phyloP scores from a whole-genome alignment of 64 coral and sea anemone genomes.

The Montipora cactus region DNA sequence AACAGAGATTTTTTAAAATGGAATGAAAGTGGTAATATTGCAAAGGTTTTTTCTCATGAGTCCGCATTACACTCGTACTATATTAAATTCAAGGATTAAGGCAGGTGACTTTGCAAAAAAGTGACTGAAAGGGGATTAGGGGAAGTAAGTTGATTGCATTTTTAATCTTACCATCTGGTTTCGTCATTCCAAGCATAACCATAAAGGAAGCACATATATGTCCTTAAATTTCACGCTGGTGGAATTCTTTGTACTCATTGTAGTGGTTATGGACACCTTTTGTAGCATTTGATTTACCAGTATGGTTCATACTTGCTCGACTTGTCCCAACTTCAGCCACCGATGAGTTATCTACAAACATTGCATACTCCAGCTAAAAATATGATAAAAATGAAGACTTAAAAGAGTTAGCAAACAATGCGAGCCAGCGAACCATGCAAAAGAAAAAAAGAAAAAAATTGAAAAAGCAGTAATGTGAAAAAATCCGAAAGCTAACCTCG shows the following conservation, averaged over 20 bases:
- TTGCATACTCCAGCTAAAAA: constrained; percentile 48
- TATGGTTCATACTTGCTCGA: constrained; percentile 58
- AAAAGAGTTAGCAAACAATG: neutral
- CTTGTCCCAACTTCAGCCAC: constrained; percentile 57
- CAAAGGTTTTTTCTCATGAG: constrained; percentile 3
- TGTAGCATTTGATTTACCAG: constrained; percentile 59
- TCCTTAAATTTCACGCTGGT: constrained; percentile 58
- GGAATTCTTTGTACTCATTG: constrained; percentile 69
- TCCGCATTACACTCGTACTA: constrained; percentile 14
- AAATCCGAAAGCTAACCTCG: constrained; percentile 6
- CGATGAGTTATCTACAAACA: constrained; percentile 58
- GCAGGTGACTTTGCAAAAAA: constrained; percentile 4
- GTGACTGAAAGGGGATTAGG: constrained; percentile 1
- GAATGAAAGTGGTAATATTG: constrained; percentile 17
- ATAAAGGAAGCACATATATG: constrained; percentile 73
- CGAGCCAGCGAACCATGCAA: constrained; percentile 2
- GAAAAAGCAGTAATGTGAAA: neutral
- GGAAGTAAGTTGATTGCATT: neutral
- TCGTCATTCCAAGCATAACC: constrained; percentile 46
- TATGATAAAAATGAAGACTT: constrained; percentile 5
- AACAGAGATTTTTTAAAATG: constrained; percentile 7
- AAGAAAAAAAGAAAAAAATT: neutral
- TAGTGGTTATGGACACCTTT: constrained; percentile 66
- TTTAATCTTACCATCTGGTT: constrained; percentile 42
- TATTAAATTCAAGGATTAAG: constrained; percentile 18